Evolutionary conservation across 23 tunicate genomes (phyloP), one percentile per base, ranked within the genome.

Genomic region (Trididemnum miniatum): DNA sequence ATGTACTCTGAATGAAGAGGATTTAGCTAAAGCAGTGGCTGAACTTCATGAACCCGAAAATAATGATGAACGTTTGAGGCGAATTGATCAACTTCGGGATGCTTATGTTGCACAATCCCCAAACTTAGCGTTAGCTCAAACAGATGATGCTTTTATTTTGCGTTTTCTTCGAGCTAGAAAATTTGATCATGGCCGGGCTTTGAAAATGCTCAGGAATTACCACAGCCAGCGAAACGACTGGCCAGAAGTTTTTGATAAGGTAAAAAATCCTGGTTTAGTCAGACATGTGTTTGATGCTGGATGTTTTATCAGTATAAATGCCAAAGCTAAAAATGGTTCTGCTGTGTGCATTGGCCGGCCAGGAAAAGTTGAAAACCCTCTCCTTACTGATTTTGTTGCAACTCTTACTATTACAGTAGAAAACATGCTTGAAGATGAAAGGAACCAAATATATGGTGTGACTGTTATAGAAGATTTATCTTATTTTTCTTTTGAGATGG

Each of bases 1-100:
- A 44, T 89, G 89, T 63, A 69, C 52, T 20, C 51, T 89, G 29
- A 60, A 34, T 54, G 39, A 71, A 40, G 81, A 67, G 18, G 85
- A 65, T 37, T 74, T 89, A 31, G 62, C 59, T 20, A 89, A 89
- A 71, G 95, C 95, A 31, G 44, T 80, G 0, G 81, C 60, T 23
- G 95, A 89, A 59, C 39, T 89, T 36, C 78, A 89, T 59, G 95
- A 89, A 63, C 95, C 95, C 24, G 78, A 72, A 59, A 88, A 89
- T 54, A 89, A 89, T 44, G 65, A 69, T 22, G 75, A 52, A 33
- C 76, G 95, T 35, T 83, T 89, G 9, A 78, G 39, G 31, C 65
- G 34, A 20, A 89, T 89, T 59, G 95, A 89, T 50, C 37, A 79
- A 29, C 77, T 89, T 1, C 80, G 85, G 34, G 51, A 67, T 24